Evolutionary conservation across 2,888 invertebrate genomes (phyloP).

Genomic region (Hyalella azteca): DNA sequence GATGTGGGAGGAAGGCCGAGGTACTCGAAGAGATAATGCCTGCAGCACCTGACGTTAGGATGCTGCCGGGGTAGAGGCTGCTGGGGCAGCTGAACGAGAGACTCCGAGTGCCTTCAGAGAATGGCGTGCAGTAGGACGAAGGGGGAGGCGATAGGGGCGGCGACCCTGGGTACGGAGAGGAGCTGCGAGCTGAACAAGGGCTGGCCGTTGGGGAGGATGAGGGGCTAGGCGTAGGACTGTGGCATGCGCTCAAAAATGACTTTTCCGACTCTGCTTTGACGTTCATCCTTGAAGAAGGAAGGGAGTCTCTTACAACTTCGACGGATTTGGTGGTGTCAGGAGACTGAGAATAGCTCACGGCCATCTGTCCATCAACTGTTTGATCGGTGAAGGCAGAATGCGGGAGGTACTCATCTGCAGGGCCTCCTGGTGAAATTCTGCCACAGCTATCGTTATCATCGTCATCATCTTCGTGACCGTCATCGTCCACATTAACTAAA

Average conservation of each 20-base stretch:
- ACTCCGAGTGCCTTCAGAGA: not conserved
- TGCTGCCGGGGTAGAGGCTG: not conserved
- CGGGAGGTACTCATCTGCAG: slow-evolving; percentile 1
- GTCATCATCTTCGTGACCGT: not conserved
- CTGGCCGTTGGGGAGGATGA: not conserved
- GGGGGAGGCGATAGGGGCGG: slow-evolving; percentile 20
- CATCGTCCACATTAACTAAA: not conserved
- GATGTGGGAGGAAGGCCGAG: slow-evolving; percentile 31
- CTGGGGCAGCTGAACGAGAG: not conserved
- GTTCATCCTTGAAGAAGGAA: not conserved
- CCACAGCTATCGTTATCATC: slow-evolving; percentile 32
- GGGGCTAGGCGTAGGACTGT: slow-evolving; percentile 2
- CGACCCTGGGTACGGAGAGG: slow-evolving; percentile 33
- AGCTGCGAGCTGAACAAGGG: not conserved
- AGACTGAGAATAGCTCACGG: slow-evolving; percentile 10
- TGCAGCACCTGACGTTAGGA: not conserved
- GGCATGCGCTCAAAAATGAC: slow-evolving; percentile 19
- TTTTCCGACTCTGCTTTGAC: slow-evolving; percentile 33
- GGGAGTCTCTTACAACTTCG: not conserved
- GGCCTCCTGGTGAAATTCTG: slow-evolving; percentile 26
- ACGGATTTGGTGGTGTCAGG: slow-evolving; percentile 20
- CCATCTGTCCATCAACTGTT: not conserved
- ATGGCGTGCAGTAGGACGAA: not conserved
- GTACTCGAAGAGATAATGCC: slow-evolving; percentile 5
- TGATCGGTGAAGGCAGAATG: not conserved